A percentile compares a stretch with the other conserved stretches of the same genome.
These are phyloP conservation scores for Eutrigla gurnardus DNA, from an alignment of 2,797 vertebrate species.

Conservation along the genomic window DNA sequence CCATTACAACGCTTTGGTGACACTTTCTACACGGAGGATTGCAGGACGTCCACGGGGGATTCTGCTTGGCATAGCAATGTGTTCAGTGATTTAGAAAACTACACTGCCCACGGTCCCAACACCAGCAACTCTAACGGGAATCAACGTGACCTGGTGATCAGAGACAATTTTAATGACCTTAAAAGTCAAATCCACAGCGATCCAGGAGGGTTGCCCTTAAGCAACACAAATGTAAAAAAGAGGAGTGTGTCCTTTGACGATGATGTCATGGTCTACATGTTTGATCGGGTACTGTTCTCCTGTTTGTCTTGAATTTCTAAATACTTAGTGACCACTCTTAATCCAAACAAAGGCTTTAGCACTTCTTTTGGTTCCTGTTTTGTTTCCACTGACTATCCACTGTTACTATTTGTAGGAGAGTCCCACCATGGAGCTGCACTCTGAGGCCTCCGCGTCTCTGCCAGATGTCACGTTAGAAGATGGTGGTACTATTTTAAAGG, in stretches of 20 bases:
- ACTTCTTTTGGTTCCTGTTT: not conserved
- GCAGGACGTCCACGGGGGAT: not conserved
- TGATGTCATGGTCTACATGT: constrained; percentile 73
- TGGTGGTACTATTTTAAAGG: constrained; percentile 42
- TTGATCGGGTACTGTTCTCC: constrained; percentile 70
- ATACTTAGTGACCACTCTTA: not conserved
- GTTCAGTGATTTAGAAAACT: constrained; percentile 21
- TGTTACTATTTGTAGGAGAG: constrained; percentile 64
- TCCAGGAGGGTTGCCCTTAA: not conserved
- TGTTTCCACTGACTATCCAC: constrained; percentile 7
- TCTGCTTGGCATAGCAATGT: not conserved
- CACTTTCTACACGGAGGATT: constrained; percentile 60
- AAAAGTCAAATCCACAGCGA: constrained; percentile 4
- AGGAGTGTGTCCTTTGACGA: constrained; percentile 73
- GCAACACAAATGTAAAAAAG: constrained; percentile 4
- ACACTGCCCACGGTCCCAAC: not conserved
- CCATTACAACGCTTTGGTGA: constrained; percentile 67
- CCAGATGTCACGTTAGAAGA: constrained; percentile 46
- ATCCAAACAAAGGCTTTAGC: not conserved
- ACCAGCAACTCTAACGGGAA: not conserved
- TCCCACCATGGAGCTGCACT: constrained; percentile 61
- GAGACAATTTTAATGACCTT: constrained; percentile 12
- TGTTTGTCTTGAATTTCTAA: not conserved
- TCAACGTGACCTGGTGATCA: not conserved
- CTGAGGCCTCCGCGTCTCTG: constrained; percentile 39